phyloP scores from a whole-genome alignment of 1,140 invertebrate genomes.

The Anoplolepis gracilipes region DNA sequence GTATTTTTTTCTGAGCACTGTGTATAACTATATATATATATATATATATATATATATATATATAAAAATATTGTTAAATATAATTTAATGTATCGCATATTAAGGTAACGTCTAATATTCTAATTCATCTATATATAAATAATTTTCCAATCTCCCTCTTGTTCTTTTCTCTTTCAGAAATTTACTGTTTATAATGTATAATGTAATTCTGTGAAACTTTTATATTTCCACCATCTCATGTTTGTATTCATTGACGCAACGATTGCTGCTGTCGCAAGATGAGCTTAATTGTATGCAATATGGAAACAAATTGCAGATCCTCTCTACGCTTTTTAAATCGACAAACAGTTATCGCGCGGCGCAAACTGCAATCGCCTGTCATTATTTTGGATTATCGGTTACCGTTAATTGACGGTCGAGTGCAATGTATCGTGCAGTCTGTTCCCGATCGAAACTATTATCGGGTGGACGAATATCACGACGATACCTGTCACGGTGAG shows the following conservation, averaged over 20 bases:
- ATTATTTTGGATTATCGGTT: slow-evolving; percentile 69
- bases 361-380: slow-evolving; percentile 64
- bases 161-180: background rate
- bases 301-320: slow-evolving; percentile 30
- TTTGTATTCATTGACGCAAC: background rate
- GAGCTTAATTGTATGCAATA: slow-evolving; percentile 41
- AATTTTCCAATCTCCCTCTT: background rate
- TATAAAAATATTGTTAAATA: background rate
- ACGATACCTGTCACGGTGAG: slow-evolving; percentile 51
- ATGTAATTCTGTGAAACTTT: background rate
- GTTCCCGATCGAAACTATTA: slow-evolving; percentile 51
- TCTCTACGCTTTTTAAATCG: slow-evolving; percentile 62
- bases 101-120: background rate
- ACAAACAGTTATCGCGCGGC: slow-evolving; percentile 64
- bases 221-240: background rate
- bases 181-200: background rate
- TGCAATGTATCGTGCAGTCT: slow-evolving; percentile 48
- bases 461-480: slow-evolving; percentile 55
- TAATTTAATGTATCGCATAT: slow-evolving; percentile 14
- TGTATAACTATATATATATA: background rate
- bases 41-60: background rate
- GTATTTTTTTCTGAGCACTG: background rate
- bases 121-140: background rate
- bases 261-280: background rate
- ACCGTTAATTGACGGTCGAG: slow-evolving; percentile 65